A percentile compares a stretch with the other conserved stretches of the same genome.
phyloP scores from a whole-genome alignment of 2,113 vertebrate genomes.

The Polypterus bichir region DNA sequence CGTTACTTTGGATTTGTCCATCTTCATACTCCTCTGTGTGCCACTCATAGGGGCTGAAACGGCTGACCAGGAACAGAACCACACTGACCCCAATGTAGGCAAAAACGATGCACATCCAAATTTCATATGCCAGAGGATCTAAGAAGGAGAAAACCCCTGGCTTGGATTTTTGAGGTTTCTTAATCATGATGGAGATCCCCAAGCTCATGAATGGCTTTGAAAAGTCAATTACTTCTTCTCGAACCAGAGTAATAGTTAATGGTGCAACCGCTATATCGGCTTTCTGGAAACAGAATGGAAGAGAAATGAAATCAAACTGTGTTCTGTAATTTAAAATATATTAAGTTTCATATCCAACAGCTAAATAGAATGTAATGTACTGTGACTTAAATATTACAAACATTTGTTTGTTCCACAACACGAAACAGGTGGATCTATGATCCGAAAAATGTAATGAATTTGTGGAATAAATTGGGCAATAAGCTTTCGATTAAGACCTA shows the following conservation, averaged over 20 bases:
- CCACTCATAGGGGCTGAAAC: constrained; percentile 98
- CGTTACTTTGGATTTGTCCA: constrained; percentile 94
- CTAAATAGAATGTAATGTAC: no score
- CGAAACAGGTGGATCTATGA: no score
- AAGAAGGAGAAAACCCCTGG: constrained; percentile 97
- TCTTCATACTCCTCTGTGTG: constrained; percentile 98
- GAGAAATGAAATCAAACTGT: no score
- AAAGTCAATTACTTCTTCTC: constrained; percentile 98
- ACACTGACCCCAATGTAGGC: constrained; percentile 98
- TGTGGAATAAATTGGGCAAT: no score
- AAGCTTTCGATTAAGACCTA: no score
- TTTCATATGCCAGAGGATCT: constrained; percentile 96
- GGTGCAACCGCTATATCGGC: constrained; percentile 95
- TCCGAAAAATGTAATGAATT: no score
- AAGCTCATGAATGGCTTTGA: constrained; percentile 98
- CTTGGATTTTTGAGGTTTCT: constrained; percentile 98
- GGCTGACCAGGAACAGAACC: constrained; percentile 97
- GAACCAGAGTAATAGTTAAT: constrained; percentile 89
- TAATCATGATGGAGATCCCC: constrained; percentile 99
- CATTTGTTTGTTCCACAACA: no score
- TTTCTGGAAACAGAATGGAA: constrained; percentile 60
- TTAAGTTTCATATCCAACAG: no score
- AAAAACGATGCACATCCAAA: constrained; percentile 99
- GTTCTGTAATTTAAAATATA: no score
- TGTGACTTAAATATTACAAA: no score